These are phyloP conservation scores for Coregonus ussuriensis DNA, from an alignment of 2,797 vertebrate species.

Conservation along the genomic window DNA sequence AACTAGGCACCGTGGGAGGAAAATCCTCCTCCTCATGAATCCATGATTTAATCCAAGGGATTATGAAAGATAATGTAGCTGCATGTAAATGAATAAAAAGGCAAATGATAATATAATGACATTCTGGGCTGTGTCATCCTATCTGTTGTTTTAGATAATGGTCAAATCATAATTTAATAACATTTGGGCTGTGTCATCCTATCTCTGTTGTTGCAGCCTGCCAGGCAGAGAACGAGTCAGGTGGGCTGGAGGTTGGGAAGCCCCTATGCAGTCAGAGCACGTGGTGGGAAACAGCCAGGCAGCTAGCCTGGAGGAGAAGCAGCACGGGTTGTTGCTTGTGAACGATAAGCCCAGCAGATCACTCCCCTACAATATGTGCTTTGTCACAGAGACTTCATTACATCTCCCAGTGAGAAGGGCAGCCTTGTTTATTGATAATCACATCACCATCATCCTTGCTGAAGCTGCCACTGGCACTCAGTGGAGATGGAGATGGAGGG, in stretches of 20 bases:
- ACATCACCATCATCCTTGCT: neutral
- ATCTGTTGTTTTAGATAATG: neutral
- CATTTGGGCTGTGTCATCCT: neutral
- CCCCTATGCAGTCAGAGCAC: slow-evolving; percentile 20
- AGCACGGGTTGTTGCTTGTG: slow-evolving; percentile 5
- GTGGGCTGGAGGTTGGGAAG: neutral
- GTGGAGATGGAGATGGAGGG: no score
- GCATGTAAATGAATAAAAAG: no score
- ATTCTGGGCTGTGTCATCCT: neutral
- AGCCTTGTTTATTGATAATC: slow-evolving; percentile 61
- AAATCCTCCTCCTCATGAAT: no score
- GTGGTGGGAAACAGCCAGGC: slow-evolving; percentile 5
- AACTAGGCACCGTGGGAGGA: no score
- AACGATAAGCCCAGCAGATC: slow-evolving; percentile 45
- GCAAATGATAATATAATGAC: neutral
- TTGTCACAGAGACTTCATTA: slow-evolving; percentile 43
- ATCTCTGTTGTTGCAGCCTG: neutral
- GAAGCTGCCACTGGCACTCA: no score
- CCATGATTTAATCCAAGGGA: no score
- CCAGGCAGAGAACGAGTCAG: neutral
- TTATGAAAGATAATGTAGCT: no score
- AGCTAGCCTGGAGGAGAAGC: slow-evolving; percentile 23
- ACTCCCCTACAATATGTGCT: slow-evolving; percentile 35
- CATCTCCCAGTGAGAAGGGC: slow-evolving; percentile 41
- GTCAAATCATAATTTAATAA: neutral